These are phyloP conservation scores for Nasalis larvatus DNA, from an alignment of 2,113 vertebrate genomes.

Conservation along the genomic window DNA sequence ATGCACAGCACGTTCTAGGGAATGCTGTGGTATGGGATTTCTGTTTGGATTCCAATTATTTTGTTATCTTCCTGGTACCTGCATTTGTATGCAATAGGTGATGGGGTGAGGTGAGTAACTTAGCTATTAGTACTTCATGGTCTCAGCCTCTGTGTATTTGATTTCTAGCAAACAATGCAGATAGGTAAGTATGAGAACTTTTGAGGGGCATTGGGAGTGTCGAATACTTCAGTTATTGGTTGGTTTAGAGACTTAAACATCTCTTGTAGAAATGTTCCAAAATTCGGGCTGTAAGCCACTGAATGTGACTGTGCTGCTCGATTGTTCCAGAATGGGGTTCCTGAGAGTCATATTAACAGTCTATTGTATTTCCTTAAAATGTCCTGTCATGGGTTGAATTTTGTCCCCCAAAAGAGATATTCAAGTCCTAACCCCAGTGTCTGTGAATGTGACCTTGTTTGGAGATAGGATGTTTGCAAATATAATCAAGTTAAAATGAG, in stretches of 20 bases:
- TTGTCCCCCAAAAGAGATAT: not conserved
- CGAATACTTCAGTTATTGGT: not conserved
- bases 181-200: not conserved
- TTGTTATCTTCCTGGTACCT: not conserved
- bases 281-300: not conserved
- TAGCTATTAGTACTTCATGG: not conserved
- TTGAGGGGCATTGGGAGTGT: not conserved
- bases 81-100: not conserved
- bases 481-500: not conserved
- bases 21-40: not conserved
- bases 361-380: not conserved
- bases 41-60: not conserved
- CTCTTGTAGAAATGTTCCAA: constrained; percentile 11
- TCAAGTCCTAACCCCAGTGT: not conserved
- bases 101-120: not conserved
- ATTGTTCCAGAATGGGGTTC: not conserved
- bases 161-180: not conserved
- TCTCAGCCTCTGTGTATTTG: constrained; percentile 30
- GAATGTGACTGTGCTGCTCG: not conserved
- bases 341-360: not conserved
- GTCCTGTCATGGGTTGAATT: not conserved
- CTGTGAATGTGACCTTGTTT: not conserved
- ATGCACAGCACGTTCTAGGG: not conserved
- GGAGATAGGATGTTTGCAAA: constrained; percentile 13
- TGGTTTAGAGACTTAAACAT: not conserved